Conservation (phyloP, 2,113 vertebrate genomes). For the rat (Rattus norvegicus) region DNA sequence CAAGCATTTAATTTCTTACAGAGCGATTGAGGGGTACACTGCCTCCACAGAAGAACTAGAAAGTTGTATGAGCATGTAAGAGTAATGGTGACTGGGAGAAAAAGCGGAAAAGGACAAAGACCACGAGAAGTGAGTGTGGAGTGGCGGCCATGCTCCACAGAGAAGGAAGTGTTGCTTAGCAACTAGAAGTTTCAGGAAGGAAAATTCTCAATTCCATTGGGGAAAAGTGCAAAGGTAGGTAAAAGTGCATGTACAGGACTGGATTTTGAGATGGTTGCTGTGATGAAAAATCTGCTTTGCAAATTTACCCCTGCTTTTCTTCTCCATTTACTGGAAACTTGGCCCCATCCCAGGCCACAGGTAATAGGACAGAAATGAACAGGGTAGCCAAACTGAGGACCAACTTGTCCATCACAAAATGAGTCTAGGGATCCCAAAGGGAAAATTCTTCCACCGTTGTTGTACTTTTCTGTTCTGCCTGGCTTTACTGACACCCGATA, state of each 20-base stretch:
- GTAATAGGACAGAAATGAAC: background rate
- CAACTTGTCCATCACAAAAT: background rate
- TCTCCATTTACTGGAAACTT: background rate
- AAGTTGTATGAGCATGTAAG: background rate
- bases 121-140: slow-evolving; percentile 45
- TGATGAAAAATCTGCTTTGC: slow-evolving; percentile 21
- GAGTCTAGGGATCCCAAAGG: background rate
- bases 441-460: background rate
- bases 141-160: slow-evolving; percentile 39
- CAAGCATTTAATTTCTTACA: background rate
- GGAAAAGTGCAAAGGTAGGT: slow-evolving; percentile 30
- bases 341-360: background rate
- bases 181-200: slow-evolving; percentile 76
- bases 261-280: slow-evolving; percentile 3
- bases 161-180: slow-evolving; percentile 75
- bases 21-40: background rate
- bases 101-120: slow-evolving; percentile 15
- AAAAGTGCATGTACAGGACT: slow-evolving; percentile 9
- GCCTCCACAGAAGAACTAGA: background rate
- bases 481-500: background rate
- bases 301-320: background rate
- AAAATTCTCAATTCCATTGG: slow-evolving; percentile 72
- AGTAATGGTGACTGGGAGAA: background rate
- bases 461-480: background rate
- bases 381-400: background rate